Base-by-base conservation (phyloP, 2,113 vertebrate species). In the Tor tambroides region DNA sequence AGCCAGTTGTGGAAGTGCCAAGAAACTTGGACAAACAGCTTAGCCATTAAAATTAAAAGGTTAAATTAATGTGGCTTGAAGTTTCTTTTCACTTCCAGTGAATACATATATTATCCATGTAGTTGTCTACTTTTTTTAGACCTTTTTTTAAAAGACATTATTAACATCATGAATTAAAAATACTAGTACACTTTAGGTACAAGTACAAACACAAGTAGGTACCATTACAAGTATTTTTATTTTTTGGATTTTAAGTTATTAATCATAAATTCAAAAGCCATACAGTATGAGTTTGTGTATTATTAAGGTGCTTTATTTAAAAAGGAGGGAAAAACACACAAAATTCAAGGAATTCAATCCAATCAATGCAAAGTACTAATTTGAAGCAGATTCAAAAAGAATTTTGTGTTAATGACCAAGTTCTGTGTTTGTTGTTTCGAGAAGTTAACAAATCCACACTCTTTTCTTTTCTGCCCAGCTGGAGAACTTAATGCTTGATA, bases 401-500 rank as follows among this genome's bases (percentile, higher is more conserved):
- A 21, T 11, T 49, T 28, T 26, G 49, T 51, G 6, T 28, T 23
- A 38, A 26, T 17, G 15, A 17, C 51, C 17, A 54, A 54, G 5
- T 19, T 54, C 51, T 7, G 51, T 21, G 51, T 54, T 26, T 75
- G 23, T 19, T 38, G 32, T 71, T 71, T 38, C 17, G 10, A 72
- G 10, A 72, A 21, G 35, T n/a, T 0, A 3, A 46, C 14, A 23
- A 6, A 28, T 87, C n/a, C n/a, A 15, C 87, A 86, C 54, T 87
- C 26, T 69, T 23, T 77, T 54, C 69, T 3, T 90, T 69, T 90
- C 38, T 63, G 21, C 84, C 88, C 95, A 99, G 98, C 94, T 99
- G 95, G 98, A 99, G 92, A 99, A 99, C 94, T 93, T 99, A 91
- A 99, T 99, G 98, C 95, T 99, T 92, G 98, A 99, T 94, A 99